Percentiles rank a stretch among this genome's conserved stretches.
Evolutionary conservation across 2,888 invertebrate species (phyloP).

Genomic region (Callosobruchus maculatus): DNA sequence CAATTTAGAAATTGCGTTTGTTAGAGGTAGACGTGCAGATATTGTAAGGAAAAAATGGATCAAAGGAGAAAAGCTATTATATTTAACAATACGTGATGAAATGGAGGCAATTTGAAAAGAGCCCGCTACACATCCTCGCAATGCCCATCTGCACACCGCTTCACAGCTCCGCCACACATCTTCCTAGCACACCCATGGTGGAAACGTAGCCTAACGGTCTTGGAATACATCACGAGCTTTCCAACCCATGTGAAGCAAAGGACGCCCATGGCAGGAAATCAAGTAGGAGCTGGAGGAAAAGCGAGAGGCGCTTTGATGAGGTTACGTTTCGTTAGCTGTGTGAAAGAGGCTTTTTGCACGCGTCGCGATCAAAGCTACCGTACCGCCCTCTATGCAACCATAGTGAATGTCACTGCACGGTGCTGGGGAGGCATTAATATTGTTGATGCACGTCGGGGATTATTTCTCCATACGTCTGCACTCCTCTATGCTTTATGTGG

Average conservation of each 20-base stretch:
- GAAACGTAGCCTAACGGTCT: too few relatives aligned
- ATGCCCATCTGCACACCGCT: too few relatives aligned
- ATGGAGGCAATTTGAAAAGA: too few relatives aligned
- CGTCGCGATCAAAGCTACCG: background rate
- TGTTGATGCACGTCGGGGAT: background rate
- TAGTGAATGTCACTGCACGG: background rate
- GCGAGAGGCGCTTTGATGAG: background rate
- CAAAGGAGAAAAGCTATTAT: too few relatives aligned
- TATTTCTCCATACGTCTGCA: background rate
- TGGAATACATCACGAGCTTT: too few relatives aligned
- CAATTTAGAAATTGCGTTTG: too few relatives aligned
- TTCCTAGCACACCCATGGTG: too few relatives aligned
- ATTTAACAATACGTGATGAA: too few relatives aligned
- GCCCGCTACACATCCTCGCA: too few relatives aligned
- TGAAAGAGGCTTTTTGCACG: background rate
- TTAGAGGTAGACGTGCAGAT: too few relatives aligned
- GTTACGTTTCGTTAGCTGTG: background rate
- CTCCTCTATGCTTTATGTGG: background rate
- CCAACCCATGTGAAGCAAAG: background rate
- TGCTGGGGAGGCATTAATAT: background rate
- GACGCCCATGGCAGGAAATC: background rate
- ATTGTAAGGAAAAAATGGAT: too few relatives aligned
- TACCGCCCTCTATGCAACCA: background rate
- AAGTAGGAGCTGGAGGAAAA: background rate
- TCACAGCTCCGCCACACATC: too few relatives aligned